Base-by-base conservation (phyloP, 2,888 invertebrate species). In the Diarsia brunnea region DNA sequence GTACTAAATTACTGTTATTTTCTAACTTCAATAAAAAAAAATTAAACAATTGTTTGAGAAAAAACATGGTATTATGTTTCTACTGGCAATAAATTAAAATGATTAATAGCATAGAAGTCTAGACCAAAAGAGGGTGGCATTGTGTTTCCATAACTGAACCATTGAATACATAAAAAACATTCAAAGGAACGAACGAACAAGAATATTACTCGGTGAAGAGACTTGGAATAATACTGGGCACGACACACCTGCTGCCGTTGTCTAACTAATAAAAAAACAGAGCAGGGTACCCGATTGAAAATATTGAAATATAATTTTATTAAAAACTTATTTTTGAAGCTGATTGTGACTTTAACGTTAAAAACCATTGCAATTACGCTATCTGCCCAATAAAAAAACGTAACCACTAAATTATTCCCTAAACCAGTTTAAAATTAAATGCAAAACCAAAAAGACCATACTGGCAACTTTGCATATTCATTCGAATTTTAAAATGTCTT, bases 401-500 rank as follows among this genome's bases (percentile, higher is more conserved):
- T 45, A 51, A 31, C 69, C 49, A 27, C 21, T 53, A 64, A 47
- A 31, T 65, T 47, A 69, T 69, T 67, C 43, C 51, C 38, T n/a
- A 58, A 69, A 84, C 84, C 77, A 38, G 71, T 72, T 72, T 78
- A 47, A 78, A 66, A 82, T 71, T 72, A 75, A 78, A 67, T 38
- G n/a, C 61, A 69, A 72, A 76, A 21, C 27, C 19, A n/a, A 64
- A 14, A 38, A 69, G 21, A 72, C 73, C 55, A 47, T 60, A 73
- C 68, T 69, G 60, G 68, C 69, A 80, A 68, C 45, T 69, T 75
- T 84, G 75, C 73, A 75, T 92, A 93, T 92, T 92, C 92, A 93
- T 95, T 94, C 92, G 92, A 90, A 94, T 94, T 94, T 94, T 94
- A 94, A 94, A 94, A 94, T 95, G 94, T 95, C 94, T 93, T 87